A percentile compares a stretch with the other conserved stretches of the same genome.
These are phyloP conservation scores for Drosophila elegans DNA, from an alignment of 1,140 invertebrate genomes.

Conservation along the genomic window DNA sequence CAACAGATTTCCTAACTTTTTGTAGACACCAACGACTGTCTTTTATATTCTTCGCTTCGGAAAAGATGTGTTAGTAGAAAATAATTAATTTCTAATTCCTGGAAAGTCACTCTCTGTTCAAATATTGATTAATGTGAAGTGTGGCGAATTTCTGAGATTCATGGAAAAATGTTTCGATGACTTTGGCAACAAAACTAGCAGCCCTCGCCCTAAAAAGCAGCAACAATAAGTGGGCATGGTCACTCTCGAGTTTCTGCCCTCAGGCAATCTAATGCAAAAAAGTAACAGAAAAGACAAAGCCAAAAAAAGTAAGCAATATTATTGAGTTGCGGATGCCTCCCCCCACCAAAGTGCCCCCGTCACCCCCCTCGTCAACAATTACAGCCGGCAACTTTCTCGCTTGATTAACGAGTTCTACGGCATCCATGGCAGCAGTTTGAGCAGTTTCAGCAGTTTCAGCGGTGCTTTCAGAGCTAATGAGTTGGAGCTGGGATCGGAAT, in stretches of 20 bases:
- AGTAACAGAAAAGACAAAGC: constrained; percentile 19
- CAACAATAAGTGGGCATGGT: constrained; percentile 9
- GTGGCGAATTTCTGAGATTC: background rate
- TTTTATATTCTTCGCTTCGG: too few species aligned
- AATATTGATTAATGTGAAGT: background rate
- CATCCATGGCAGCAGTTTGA: constrained; percentile 49
- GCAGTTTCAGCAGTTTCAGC: constrained; percentile 21
- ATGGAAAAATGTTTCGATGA: background rate
- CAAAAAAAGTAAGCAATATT: constrained; percentile 17
- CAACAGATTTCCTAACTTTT: too few species aligned
- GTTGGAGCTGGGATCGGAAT: constrained; percentile 48
- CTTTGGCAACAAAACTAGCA: background rate
- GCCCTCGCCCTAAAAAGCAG: background rate
- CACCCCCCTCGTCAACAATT: constrained; percentile 19
- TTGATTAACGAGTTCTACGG: constrained; percentile 81
- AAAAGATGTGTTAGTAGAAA: too few species aligned
- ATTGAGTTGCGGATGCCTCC: constrained; percentile 33
- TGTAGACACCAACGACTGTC: too few species aligned
- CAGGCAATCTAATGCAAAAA: constrained; percentile 49
- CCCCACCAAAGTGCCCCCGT: constrained; percentile 1
- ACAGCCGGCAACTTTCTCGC: constrained; percentile 71
- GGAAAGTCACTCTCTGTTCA: background rate
- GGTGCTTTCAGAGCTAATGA: constrained; percentile 50
- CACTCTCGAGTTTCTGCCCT: constrained; percentile 22
- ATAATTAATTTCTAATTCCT: background rate